Percentiles rank a stretch among this genome's conserved stretches.
phyloP scores from a whole-genome alignment of 1,140 invertebrate genomes.

The Teleopsis dalmanni region DNA sequence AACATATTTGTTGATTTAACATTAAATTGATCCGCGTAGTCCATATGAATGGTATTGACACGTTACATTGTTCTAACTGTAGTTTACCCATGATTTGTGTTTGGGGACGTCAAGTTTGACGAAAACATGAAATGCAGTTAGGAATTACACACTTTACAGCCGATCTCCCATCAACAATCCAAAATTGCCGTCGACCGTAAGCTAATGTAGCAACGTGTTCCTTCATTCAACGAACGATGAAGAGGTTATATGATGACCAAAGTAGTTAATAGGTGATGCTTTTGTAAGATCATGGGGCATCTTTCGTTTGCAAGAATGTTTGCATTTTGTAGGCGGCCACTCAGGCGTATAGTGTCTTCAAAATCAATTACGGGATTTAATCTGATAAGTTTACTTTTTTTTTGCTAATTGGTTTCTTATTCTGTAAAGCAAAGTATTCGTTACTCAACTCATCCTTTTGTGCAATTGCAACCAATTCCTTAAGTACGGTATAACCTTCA shows the following conservation, averaged over 20 bases:
- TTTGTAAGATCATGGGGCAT: not conserved
- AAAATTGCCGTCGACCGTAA: not conserved
- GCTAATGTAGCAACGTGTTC: not conserved
- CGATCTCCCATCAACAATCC: conserved; percentile 1
- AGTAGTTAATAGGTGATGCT: not conserved
- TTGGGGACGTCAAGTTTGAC: not conserved
- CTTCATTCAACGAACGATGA: not conserved
- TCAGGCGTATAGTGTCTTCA: not conserved
- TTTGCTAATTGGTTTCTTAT: not conserved
- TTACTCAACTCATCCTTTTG: no score
- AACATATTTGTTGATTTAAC: conserved; percentile 1
- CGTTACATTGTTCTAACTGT: not conserved
- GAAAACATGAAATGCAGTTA: not conserved
- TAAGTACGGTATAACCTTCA: no score
- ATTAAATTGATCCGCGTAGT: not conserved
- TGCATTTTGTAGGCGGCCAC: not conserved
- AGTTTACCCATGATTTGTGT: not conserved
- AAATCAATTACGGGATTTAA: not conserved
- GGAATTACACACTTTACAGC: not conserved
- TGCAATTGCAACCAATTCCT: no score
- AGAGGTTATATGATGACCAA: not conserved
- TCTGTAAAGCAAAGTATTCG: no score
- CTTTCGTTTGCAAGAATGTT: not conserved
- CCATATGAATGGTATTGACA: not conserved
- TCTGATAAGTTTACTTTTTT: not conserved